Conservation (phyloP, 2,113 vertebrate genomes). For the Cheirogaleus medius region DNA sequence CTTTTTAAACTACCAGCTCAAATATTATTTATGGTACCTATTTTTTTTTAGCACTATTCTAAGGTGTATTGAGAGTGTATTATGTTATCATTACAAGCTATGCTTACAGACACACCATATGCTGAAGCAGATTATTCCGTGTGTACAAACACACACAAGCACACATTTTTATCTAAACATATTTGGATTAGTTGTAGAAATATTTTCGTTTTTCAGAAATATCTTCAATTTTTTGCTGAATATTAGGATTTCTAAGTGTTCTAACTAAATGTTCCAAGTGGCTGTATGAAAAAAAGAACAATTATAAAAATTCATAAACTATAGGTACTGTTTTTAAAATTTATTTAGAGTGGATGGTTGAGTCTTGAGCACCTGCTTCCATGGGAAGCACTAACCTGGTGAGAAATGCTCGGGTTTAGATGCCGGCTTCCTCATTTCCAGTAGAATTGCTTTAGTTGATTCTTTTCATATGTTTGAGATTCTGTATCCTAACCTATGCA, state of each 20-base stretch:
- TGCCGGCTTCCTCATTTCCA: background rate
- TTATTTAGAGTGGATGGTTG: background rate
- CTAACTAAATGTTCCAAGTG: background rate
- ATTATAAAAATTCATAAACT: background rate
- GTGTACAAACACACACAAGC: accelerated
- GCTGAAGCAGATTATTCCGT: background rate
- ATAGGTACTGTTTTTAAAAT: background rate
- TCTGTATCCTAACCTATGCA: background rate
- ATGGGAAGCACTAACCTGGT: too few species aligned
- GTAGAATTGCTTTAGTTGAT: background rate
- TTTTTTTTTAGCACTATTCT: background rate
- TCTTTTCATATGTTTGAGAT: background rate
- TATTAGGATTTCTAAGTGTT: background rate
- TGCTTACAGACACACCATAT: background rate
- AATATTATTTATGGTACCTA: background rate
- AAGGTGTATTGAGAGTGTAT: background rate
- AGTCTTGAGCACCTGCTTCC: background rate
- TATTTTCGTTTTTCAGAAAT: background rate
- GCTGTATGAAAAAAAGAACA: background rate
- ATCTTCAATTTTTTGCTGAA: background rate
- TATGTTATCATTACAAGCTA: background rate
- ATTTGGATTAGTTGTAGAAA: too few species aligned
- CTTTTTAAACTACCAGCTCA: background rate
- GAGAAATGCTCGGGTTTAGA: background rate
- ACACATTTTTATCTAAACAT: background rate